These are phyloP conservation scores for Dinomys branickii DNA, from an alignment of 2,113 vertebrate genomes.

Conservation along the genomic window DNA sequence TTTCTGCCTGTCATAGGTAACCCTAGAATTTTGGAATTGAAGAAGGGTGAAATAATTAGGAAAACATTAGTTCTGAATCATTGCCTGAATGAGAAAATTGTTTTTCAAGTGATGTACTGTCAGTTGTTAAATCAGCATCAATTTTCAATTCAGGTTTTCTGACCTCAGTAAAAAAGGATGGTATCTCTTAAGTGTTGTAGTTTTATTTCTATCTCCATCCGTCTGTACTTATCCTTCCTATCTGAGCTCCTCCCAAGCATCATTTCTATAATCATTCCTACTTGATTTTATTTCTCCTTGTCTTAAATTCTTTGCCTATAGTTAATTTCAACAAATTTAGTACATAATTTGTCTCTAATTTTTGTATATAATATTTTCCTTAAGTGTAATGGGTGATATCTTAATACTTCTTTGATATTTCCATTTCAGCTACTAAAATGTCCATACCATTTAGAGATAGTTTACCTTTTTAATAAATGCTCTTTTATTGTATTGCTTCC, in stretches of 20 bases:
- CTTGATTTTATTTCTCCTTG: background rate
- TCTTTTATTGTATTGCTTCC: conserved; percentile 27
- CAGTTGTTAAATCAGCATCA: background rate
- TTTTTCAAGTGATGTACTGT: background rate
- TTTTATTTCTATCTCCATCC: background rate
- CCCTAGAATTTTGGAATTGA: background rate
- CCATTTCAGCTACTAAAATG: conserved; percentile 28
- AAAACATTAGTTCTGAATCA: background rate
- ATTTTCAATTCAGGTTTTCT: conserved; percentile 21
- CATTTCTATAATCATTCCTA: background rate
- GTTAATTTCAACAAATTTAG: conserved; percentile 19
- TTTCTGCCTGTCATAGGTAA: background rate
- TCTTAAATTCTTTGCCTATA: background rate
- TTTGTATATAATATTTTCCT: background rate
- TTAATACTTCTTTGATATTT: background rate
- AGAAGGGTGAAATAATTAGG: background rate
- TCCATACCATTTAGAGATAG: background rate
- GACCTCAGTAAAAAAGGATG: background rate
- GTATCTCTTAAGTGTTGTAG: background rate
- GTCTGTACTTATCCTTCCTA: background rate
- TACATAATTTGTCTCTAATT: background rate
- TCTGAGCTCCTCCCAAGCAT: background rate
- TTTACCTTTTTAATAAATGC: background rate
- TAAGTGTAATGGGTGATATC: background rate
- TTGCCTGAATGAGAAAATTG: background rate